These are phyloP conservation scores for Rhagonycha fulva DNA, from an alignment of 2,888 invertebrate species.

Conservation along the genomic window DNA sequence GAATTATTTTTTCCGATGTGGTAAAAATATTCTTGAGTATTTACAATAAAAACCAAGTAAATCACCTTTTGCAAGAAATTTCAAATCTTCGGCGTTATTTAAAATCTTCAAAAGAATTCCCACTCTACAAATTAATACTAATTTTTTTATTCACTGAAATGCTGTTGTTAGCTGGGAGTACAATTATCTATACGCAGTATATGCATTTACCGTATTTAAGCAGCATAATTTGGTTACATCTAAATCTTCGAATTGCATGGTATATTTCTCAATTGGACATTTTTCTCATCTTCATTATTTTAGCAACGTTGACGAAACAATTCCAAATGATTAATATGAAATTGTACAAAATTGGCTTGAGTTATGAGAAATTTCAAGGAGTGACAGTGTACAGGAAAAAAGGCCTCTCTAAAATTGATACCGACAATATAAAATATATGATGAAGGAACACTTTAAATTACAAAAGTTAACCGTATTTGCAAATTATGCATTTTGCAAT, in stretches of 20 bases:
- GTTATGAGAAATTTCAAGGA: background rate
- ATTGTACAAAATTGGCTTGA: background rate
- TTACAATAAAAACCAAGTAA: too few species aligned
- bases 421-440: background rate
- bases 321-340: background rate
- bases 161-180: too few species aligned
- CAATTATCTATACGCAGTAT: too few species aligned
- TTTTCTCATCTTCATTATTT: background rate
- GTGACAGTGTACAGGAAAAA: background rate
- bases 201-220: background rate
- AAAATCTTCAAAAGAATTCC: too few species aligned
- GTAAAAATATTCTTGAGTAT: too few species aligned
- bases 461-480: background rate
- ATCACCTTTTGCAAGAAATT: too few species aligned
- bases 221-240: background rate
- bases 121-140: too few species aligned
- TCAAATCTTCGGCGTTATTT: too few species aligned
- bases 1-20: too few species aligned
- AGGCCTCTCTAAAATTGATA: background rate
- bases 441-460: background rate
- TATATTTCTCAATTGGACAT: background rate
- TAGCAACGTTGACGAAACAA: background rate
- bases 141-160: too few species aligned
- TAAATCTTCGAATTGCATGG: background rate
- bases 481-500: background rate